phyloP scores from a whole-genome alignment of 2,113 vertebrate species.

The Blennius ocellaris region DNA sequence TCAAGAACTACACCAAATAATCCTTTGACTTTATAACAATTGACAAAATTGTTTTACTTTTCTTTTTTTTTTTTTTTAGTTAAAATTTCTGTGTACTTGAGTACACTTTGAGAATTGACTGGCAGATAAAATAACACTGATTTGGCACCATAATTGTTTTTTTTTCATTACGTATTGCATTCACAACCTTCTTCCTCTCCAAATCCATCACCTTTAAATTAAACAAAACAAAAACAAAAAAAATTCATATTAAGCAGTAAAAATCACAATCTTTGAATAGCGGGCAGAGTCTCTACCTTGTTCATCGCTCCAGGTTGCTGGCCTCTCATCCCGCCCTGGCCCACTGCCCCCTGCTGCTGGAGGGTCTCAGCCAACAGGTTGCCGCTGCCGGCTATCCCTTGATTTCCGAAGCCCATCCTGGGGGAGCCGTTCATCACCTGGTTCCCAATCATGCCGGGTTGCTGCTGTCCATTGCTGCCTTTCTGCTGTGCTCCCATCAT shows the following conservation, averaged over 20 bases:
- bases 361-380: slow-evolving; percentile 93
- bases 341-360: slow-evolving; percentile 86
- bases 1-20: too few species aligned
- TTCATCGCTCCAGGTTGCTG: slow-evolving; percentile 92
- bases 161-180: background rate
- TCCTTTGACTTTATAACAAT: too few species aligned
- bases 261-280: background rate
- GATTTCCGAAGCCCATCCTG: slow-evolving; percentile 92
- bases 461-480: slow-evolving; percentile 83
- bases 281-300: slow-evolving; percentile 80
- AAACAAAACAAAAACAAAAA: background rate
- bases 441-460: slow-evolving; percentile 82
- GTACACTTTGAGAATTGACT: slow-evolving; percentile 1
- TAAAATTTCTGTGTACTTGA: background rate
- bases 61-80: background rate
- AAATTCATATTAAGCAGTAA: too few species aligned
- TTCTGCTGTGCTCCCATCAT: slow-evolving; percentile 84
- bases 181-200: background rate
- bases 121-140: background rate
- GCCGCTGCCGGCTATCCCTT: slow-evolving; percentile 87
- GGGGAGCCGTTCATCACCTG: slow-evolving; percentile 98
- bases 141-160: background rate
- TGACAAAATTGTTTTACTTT: too few species aligned
- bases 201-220: too few species aligned
- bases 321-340: slow-evolving; percentile 88